These are phyloP conservation scores for Phasianus colchicus DNA, from an alignment of 2,113 vertebrate species.

Conservation along the genomic window DNA sequence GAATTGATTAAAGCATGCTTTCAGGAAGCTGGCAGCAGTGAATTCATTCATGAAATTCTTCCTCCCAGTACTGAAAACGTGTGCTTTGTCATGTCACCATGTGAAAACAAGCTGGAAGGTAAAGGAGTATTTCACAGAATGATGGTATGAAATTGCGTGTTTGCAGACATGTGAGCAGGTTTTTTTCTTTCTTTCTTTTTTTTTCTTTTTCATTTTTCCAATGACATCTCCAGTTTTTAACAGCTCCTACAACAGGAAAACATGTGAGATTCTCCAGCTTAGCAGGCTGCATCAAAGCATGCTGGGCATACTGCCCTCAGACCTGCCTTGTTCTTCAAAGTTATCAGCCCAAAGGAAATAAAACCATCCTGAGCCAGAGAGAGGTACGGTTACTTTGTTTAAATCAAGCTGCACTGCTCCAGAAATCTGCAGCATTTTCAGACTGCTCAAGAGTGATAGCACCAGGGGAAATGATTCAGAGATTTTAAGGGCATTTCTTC, in stretches of 20 bases:
- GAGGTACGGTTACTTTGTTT: neutral
- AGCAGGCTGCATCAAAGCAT: neutral
- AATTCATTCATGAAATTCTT: neutral
- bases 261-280: neutral
- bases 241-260: neutral
- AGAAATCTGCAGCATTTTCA: neutral
- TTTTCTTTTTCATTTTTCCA: neutral
- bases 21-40: neutral
- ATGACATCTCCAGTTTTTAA: neutral
- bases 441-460: neutral
- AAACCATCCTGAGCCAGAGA: neutral
- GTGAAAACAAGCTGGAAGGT: neutral
- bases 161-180: neutral
- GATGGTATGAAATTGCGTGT: neutral
- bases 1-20: neutral
- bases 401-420: neutral
- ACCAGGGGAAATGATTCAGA: constrained; percentile 38
- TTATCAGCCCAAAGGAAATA: neutral
- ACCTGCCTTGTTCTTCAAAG: neutral
- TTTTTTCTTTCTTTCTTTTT: neutral
- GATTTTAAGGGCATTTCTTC: neutral
- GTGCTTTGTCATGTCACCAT: neutral
- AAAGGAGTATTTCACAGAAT: neutral
- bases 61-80: neutral
- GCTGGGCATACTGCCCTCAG: neutral